These are phyloP conservation scores for Zaprionus africanus DNA, from an alignment of 1,140 invertebrate species.

Conservation along the genomic window DNA sequence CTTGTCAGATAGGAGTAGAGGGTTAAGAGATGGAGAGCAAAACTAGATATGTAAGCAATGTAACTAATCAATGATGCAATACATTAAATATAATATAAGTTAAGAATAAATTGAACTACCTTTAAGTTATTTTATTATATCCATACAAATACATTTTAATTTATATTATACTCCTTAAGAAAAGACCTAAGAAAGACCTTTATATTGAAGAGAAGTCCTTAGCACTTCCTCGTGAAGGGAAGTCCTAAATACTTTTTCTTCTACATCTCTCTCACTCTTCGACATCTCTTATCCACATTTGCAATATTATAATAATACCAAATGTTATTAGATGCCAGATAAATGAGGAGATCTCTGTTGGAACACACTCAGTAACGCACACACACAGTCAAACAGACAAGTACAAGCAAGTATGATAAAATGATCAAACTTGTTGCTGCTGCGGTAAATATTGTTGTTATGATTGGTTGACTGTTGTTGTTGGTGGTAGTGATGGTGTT, in stretches of 20 bases:
- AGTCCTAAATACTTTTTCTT: not conserved
- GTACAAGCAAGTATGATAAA: conserved; percentile 7
- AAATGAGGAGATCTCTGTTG: not conserved
- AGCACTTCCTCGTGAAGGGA: not conserved
- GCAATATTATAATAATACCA: not conserved
- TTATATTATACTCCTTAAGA: no score
- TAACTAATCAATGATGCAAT: no score
- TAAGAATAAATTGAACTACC: no score
- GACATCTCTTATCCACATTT: not conserved
- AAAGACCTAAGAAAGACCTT: no score
- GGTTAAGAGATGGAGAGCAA: no score
- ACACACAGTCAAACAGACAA: not conserved
- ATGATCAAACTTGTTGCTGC: conserved; percentile 56
- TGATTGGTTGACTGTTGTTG: conserved; percentile 43
- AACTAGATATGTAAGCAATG: no score
- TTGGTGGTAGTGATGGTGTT: conserved; percentile 29
- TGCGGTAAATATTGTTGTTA: conserved; percentile 36
- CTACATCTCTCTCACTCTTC: not conserved
- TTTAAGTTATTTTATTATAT: no score
- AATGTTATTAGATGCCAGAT: not conserved
- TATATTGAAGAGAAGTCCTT: no score
- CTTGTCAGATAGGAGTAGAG: not conserved
- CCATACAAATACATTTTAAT: no score
- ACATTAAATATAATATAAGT: no score
- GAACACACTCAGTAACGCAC: not conserved